These are phyloP conservation scores for Cercocebus atys DNA, from an alignment of 2,113 vertebrate genomes.

Conservation along the genomic window DNA sequence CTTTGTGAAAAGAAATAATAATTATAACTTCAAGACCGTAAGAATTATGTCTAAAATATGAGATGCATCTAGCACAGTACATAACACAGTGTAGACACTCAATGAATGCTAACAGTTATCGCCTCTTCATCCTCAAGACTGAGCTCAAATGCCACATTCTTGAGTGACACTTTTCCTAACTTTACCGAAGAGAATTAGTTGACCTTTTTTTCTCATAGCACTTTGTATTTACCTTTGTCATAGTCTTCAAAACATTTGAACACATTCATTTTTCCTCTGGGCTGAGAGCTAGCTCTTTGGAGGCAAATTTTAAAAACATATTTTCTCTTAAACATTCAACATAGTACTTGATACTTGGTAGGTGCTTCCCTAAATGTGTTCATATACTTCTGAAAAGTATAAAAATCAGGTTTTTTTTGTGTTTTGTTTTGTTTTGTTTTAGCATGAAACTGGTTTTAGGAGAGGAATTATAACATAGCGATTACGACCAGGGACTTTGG, in stretches of 20 bases:
- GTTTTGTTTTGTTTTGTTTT: background rate
- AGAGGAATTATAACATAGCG: background rate
- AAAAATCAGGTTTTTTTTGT: background rate
- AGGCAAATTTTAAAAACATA: background rate
- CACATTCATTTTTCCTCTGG: background rate
- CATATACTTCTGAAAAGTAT: background rate
- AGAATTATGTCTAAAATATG: conserved; percentile 20
- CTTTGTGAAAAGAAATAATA: conserved; percentile 37
- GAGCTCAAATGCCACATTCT: conserved; percentile 8
- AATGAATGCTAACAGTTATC: background rate
- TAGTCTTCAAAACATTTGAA: background rate
- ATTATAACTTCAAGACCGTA: background rate
- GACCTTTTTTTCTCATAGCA: background rate
- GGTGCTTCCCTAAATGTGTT: conserved; percentile 19
- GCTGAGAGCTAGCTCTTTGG: background rate
- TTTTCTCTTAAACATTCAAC: background rate
- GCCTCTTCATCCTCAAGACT: background rate
- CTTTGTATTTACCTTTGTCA: background rate
- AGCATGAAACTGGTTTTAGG: background rate
- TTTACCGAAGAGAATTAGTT: background rate
- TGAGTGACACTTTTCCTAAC: background rate
- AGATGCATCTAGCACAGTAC: background rate
- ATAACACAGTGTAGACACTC: background rate
- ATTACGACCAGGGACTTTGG: background rate
- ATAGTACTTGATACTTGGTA: background rate